A percentile compares a stretch with the other conserved stretches of the same genome.
These are phyloP conservation scores for Plebejus melissa DNA, from an alignment of 2,888 invertebrate genomes.

Conservation along the genomic window DNA sequence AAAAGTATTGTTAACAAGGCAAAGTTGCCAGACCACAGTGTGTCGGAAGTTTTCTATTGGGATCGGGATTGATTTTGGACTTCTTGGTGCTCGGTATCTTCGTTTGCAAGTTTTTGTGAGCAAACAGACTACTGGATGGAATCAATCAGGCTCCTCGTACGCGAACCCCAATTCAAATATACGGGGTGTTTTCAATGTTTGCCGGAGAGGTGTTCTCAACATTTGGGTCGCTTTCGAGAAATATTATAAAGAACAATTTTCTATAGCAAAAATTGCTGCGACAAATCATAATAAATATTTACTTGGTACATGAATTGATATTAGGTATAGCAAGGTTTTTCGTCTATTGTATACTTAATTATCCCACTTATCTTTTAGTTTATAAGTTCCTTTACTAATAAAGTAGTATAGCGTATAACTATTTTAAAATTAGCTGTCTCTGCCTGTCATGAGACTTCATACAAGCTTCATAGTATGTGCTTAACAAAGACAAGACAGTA, in stretches of 20 bases:
- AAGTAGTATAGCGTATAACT: neutral
- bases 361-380: too few species aligned
- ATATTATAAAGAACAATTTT: neutral
- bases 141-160: constrained; percentile 66
- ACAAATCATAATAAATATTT: too few species aligned
- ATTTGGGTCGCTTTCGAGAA: neutral
- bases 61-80: constrained; percentile 1
- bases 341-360: too few species aligned
- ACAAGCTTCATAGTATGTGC: too few species aligned
- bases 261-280: neutral
- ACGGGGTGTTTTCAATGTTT: constrained; percentile 59
- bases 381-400: neutral
- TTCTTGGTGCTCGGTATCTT: constrained; percentile 20
- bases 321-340: too few species aligned
- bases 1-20: constrained; percentile 21
- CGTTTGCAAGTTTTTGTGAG: constrained; percentile 32
- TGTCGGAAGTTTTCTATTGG: constrained; percentile 20
- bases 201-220: constrained; percentile 37
- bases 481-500: too few species aligned
- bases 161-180: constrained; percentile 58
- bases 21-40: constrained; percentile 20
- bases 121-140: constrained; percentile 47
- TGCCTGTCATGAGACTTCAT: too few species aligned
- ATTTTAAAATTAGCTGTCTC: too few species aligned
- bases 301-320: too few species aligned